phyloP scores from a whole-genome alignment of 2,888 invertebrate genomes.

The Harpagoxenus sublaevis region DNA sequence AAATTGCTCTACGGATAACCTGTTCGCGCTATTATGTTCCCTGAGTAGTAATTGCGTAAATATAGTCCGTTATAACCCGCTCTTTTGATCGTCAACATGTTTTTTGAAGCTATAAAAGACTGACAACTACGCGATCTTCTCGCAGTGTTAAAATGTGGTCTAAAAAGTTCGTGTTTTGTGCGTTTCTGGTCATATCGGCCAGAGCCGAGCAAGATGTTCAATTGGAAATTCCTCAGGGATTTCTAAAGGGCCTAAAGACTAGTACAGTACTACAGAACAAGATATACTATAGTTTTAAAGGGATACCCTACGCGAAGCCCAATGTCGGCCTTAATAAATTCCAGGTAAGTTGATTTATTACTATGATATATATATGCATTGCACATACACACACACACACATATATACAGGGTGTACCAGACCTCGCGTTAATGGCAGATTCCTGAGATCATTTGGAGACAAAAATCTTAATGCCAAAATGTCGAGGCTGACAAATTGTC shows the following conservation, averaged over 20 bases:
- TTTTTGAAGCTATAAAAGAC: slow-evolving; percentile 57
- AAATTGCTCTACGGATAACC: slow-evolving; percentile 52
- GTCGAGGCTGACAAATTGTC: no score
- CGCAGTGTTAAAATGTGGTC: slow-evolving; percentile 75
- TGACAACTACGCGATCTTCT: not conserved
- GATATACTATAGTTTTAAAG: slow-evolving; percentile 81
- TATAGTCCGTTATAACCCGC: slow-evolving; percentile 29
- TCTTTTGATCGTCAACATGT: slow-evolving; percentile 13
- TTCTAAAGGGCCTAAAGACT: slow-evolving; percentile 78
- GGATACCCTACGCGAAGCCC: slow-evolving; percentile 82
- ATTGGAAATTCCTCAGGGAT: slow-evolving; percentile 80
- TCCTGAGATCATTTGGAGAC: no score
- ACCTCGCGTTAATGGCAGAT: no score
- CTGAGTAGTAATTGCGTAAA: slow-evolving; percentile 55
- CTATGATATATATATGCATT: not conserved
- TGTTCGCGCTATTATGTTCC: slow-evolving; percentile 43
- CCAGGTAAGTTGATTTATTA: slow-evolving; percentile 72
- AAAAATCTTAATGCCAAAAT: no score
- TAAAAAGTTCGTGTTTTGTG: slow-evolving; percentile 66
- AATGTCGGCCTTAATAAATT: slow-evolving; percentile 79
- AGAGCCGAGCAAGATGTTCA: slow-evolving; percentile 76
- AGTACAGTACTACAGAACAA: slow-evolving; percentile 75
- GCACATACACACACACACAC: no score
- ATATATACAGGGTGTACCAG: no score
- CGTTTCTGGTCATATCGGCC: slow-evolving; percentile 57